phyloP scores from a whole-genome alignment of 2,797 vertebrate genomes.

The Betta splendens region DNA sequence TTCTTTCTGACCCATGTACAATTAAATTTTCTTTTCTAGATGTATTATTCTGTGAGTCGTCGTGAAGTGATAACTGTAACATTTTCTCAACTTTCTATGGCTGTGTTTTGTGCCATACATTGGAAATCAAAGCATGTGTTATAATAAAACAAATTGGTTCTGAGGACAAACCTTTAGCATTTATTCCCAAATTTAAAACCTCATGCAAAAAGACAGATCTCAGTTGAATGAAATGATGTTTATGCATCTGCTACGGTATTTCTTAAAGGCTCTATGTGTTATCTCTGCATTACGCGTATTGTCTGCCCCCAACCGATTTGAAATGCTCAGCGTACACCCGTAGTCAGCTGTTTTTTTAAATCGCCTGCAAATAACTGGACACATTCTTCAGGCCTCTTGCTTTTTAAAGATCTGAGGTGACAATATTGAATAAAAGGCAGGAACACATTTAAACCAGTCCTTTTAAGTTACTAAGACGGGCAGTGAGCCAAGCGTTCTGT shows the following conservation, averaged over 20 bases:
- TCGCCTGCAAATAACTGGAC: no score
- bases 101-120: slow-evolving; percentile 95
- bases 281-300: neutral
- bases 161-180: slow-evolving; percentile 65
- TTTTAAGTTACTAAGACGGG: no score
- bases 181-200: slow-evolving; percentile 45
- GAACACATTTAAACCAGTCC: no score
- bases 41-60: slow-evolving; percentile 82
- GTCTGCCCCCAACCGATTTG: no score
- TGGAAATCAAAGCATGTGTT: slow-evolving; percentile 90
- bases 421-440: no score
- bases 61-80: slow-evolving; percentile 82
- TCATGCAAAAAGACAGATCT: neutral
- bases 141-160: slow-evolving; percentile 91
- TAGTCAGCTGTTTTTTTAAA: no score
- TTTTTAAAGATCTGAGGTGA: no score
- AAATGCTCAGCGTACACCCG: no score
- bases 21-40: slow-evolving; percentile 76
- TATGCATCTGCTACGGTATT: slow-evolving; percentile 10
- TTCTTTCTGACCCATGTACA: slow-evolving; percentile 75
- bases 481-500: no score
- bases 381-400: no score
- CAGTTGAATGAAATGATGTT: slow-evolving; percentile 2
- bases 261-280: slow-evolving; percentile 57
- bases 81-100: slow-evolving; percentile 89